Evolutionary conservation across 2,888 invertebrate genomes (phyloP), one percentile per base, ranked within the genome.

Genomic region (Parascotia fuliginaria): DNA sequence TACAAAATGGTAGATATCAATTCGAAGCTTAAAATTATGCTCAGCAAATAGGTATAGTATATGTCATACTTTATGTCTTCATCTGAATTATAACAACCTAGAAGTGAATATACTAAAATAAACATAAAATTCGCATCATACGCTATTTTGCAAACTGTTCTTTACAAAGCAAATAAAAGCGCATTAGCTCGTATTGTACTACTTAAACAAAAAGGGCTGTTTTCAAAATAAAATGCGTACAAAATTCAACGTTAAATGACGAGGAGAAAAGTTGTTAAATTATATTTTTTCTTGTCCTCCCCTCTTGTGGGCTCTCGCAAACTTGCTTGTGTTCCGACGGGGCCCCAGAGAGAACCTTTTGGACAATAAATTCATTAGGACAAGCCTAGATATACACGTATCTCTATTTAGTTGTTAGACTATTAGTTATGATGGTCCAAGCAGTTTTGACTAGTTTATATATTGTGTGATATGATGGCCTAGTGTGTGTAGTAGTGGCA

Each of bases 351-450:
- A 72, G 73, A 72, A 71, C 73, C 79, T 74, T 75, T 76, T 72
- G 60, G 62, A 73, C 76, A 73, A 83, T 87, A 85, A 85, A 87
- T 86, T 84, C 74, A 87, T 86, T 85, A 79, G 36, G 65, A 68
- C 77, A 33, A 69, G 71, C 73, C 48, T 52, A 43, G 50, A 42
- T 56, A 28, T 51, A 52, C 51, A 53, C 49, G 43, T 54, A 61
- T 59, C 56, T 45, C 33, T 52, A 45, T 65, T 54, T 55, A 42
- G 57, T 31, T 49, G 38, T 15, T 37, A 47, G 37, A 45, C 50
- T 52, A 60, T 51, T 59, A 45, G 13, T 27, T 54, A 51, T 45
- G 46, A 52, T 33, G 16, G 29, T 12, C 34, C n/a, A 41, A 11
- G 14, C 12, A 59, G 24, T 41, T n/a, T n/a, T n/a, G n/a, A n/a